Conservation (phyloP, 2,797 vertebrate species). For the Neosilurus mollespiculum region DNA sequence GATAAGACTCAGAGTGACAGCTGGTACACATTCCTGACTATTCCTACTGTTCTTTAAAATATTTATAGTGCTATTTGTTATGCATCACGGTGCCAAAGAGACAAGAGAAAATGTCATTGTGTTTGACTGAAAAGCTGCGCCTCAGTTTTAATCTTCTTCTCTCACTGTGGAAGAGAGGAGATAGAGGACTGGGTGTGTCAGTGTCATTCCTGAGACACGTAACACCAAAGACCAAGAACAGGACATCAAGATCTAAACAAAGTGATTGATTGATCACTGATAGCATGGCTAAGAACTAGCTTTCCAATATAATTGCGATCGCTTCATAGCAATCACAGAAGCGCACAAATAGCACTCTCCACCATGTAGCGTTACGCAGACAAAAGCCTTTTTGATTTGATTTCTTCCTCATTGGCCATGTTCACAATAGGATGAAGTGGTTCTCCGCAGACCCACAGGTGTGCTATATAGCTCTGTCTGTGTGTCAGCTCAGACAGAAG, state of each 20-base stretch:
- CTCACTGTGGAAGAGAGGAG: slow-evolving; percentile 14
- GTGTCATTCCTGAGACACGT: slow-evolving; percentile 34
- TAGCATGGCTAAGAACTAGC: slow-evolving; percentile 42
- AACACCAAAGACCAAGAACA: slow-evolving; percentile 38
- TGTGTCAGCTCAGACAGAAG: slow-evolving; percentile 74
- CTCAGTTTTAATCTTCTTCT: slow-evolving; percentile 21
- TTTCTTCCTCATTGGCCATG: slow-evolving; percentile 53
- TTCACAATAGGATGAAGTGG: slow-evolving; percentile 60
- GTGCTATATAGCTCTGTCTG: slow-evolving; percentile 71
- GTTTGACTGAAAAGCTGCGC: slow-evolving; percentile 4
- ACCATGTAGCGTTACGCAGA: slow-evolving; percentile 48
- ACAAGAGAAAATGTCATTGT: not conserved
- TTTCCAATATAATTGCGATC: slow-evolving; percentile 52
- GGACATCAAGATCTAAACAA: slow-evolving; percentile 46
- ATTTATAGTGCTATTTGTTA: slow-evolving; percentile 35
- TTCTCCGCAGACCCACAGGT: slow-evolving; percentile 67
- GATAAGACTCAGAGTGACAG: slow-evolving; percentile 24
- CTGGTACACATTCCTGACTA: slow-evolving; percentile 4
- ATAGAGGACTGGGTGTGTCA: slow-evolving; percentile 28
- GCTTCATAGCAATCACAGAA: slow-evolving; percentile 41
- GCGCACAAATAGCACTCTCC: slow-evolving; percentile 46
- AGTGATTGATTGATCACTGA: slow-evolving; percentile 50
- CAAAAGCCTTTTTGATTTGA: slow-evolving; percentile 57
- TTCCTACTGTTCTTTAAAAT: slow-evolving; percentile 21
- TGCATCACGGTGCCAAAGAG: slow-evolving; percentile 1